A percentile compares a stretch with the other conserved stretches of the same genome.
These are phyloP conservation scores for Mohoua ochrocephala DNA, from an alignment of 2,113 vertebrate genomes.

Conservation along the genomic window DNA sequence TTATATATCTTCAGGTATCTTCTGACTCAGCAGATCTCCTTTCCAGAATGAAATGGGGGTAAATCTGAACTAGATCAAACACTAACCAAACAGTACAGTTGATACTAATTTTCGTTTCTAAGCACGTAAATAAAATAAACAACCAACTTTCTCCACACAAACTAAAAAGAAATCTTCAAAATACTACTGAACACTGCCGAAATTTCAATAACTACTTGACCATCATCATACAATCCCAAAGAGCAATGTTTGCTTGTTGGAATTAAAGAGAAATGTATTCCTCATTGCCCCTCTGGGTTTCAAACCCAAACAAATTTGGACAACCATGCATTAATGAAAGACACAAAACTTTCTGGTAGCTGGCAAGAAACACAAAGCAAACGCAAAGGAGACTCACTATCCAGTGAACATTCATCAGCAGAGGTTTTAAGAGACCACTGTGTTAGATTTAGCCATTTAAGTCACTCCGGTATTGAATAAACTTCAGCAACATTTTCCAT, in stretches of 20 bases:
- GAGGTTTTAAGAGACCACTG: background rate
- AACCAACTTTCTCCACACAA: background rate
- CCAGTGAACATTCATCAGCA: background rate
- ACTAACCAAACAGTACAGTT: background rate
- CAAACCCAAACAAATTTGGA: background rate
- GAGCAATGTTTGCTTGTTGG: background rate
- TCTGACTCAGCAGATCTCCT: background rate
- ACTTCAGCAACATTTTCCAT: background rate
- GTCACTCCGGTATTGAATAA: background rate
- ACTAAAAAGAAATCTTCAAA: background rate
- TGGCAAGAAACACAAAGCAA: background rate
- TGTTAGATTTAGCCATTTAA: background rate
- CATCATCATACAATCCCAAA: background rate
- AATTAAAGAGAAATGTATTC: background rate
- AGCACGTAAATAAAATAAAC: background rate
- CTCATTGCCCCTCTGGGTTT: background rate
- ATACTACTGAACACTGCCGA: background rate
- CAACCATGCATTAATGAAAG: background rate
- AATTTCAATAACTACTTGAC: background rate
- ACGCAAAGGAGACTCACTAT: background rate
- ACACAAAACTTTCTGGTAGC: background rate
- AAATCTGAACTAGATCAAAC: background rate
- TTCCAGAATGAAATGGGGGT: background rate
- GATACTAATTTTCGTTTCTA: background rate
- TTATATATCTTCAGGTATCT: background rate